Evolutionary conservation across 92 coral and sea anemone genomes (phyloP).

Genomic region (Zoanthus gigantus): DNA sequence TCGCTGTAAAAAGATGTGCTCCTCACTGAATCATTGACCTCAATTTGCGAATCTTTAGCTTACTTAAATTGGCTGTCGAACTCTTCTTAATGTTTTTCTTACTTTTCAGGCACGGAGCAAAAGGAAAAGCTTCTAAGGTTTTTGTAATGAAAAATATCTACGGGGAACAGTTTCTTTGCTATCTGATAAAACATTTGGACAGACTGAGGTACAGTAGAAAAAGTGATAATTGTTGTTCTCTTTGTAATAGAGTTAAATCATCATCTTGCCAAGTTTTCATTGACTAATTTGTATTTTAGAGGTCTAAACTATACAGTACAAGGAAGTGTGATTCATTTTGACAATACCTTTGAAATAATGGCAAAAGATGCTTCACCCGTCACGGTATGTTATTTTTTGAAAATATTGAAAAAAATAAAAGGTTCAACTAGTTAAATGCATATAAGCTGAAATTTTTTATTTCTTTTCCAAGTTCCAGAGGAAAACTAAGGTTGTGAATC

Average conservation of each 20-base stretch:
- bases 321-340: conserved; percentile 21
- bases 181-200: conserved; percentile 73
- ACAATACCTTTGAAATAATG: conserved; percentile 68
- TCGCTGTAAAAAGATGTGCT: too few species aligned
- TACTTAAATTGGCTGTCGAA: too few species aligned
- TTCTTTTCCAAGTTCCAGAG: too few species aligned
- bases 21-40: too few species aligned
- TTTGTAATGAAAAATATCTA: conserved; percentile 77
- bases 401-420: background rate
- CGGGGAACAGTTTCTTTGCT: conserved; percentile 83
- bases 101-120: conserved; percentile 74
- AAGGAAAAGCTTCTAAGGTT: conserved; percentile 88
- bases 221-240: background rate
- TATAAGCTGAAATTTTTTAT: too few species aligned
- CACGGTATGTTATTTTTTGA: conserved; percentile 59
- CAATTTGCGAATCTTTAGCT: too few species aligned
- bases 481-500: too few species aligned
- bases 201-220: conserved; percentile 79
- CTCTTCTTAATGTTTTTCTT: too few species aligned
- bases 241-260: background rate
- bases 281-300: conserved; percentile 20
- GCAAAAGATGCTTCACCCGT: conserved; percentile 92
- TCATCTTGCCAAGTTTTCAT: background rate
- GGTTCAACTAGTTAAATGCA: background rate
- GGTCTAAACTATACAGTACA: conserved; percentile 51